Evolutionary conservation across 1,140 invertebrate genomes (phyloP), one percentile per base, ranked within the genome.

Genomic region (Drosophila nigrodunni): DNA sequence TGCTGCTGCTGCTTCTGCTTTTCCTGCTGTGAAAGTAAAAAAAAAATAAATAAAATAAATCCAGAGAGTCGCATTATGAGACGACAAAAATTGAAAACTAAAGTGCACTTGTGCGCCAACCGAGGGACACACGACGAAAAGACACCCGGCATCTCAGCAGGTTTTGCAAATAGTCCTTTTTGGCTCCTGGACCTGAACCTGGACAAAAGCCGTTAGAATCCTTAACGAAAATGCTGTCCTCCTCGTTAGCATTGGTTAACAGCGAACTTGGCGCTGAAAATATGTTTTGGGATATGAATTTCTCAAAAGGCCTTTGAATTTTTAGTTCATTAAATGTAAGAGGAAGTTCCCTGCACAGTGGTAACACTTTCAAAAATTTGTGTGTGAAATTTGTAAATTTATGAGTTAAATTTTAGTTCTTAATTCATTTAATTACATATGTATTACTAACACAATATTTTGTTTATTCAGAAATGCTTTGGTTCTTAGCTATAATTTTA

Each of bases 21-120:
- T 18, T 49, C 9, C 52, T 57, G 57, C 57, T 44, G 41, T 41
- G n/a, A 21, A 59, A 75, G 9, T 5, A 11, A 25, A 21, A 59
- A 60, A 69, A 77, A 50, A 37, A 41, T 41, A 74, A 43, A 52
- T 44, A 59, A 57, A 52, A 74, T 21, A 69, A 66, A 70, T 61
- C 73, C 79, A 70, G 55, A 58, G 58, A 68, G 66, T 77, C 80
- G 80, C 80, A 83, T 83, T 83, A 83, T 83, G 80, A 83, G 77
- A 83, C 72, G 80, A 83, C 80, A 83, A 83, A 83, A 83, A 83
- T 83, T 83, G 80, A 83, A 83, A 83, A 83, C 80, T 78, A 79
- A 83, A 83, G 80, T 83, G 80, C 80, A 83, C 80, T 83, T 83
- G 80, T 77, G 80, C 64, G 80, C 59, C 76, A 55, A 79, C 64